phyloP scores from a whole-genome alignment of 1,140 invertebrate genomes.

The Drosophila pandora region DNA sequence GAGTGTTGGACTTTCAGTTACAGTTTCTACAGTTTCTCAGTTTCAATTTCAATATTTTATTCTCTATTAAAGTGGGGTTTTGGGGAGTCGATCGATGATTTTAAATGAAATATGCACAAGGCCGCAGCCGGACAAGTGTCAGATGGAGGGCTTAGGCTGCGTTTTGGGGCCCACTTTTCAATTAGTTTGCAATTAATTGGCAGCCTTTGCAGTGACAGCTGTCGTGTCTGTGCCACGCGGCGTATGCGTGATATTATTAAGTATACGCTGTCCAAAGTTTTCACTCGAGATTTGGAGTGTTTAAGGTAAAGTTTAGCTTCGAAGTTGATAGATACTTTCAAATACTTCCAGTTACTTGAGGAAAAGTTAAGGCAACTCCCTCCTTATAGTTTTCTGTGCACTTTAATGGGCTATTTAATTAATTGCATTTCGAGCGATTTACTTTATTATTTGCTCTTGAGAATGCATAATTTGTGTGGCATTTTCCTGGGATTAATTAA shows the following conservation, averaged over 20 bases:
- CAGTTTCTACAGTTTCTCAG: slow-evolving; percentile 11
- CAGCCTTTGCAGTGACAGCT: slow-evolving; percentile 25
- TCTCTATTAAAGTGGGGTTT: not conserved
- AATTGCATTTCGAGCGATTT: not conserved
- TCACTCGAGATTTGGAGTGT: not conserved
- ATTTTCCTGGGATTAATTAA: slow-evolving; percentile 16
- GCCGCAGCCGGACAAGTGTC: slow-evolving; percentile 16
- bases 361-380: not conserved
- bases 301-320: no score
- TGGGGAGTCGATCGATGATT: slow-evolving; percentile 39
- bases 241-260: slow-evolving; percentile 34
- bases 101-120: slow-evolving; percentile 39
- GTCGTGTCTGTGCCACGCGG: slow-evolving; percentile 1
- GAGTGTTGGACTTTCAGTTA: no score
- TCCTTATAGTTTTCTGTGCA: no score
- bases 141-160: slow-evolving; percentile 4
- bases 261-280: not conserved
- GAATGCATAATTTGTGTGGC: not conserved
- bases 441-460: slow-evolving; percentile 7
- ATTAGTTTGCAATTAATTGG: slow-evolving; percentile 31
- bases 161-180: slow-evolving; percentile 9
- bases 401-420: not conserved
- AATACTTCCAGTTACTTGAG: no score
- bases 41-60: not conserved
- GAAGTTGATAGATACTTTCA: no score